These are phyloP conservation scores for Stomatorhinus ivindoensis DNA, from an alignment of 2,113 vertebrate genomes.

Conservation along the genomic window DNA sequence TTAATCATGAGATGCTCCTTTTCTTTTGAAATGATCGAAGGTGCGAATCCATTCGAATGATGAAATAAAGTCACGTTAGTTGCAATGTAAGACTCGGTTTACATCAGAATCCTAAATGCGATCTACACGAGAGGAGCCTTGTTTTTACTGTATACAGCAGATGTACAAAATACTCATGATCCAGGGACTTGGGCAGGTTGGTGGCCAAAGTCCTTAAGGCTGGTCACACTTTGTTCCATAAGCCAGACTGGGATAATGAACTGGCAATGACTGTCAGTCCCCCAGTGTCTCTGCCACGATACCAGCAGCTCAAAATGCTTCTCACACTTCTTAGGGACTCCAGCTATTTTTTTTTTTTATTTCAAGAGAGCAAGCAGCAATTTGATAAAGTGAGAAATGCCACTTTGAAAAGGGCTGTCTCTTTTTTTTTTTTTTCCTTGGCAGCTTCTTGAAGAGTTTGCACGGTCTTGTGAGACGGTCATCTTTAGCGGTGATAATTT, in stretches of 20 bases:
- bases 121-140: not conserved
- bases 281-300: no score
- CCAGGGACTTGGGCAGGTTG: not conserved
- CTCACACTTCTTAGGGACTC: not conserved
- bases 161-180: not conserved
- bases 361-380: not conserved
- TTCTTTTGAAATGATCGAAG: not conserved
- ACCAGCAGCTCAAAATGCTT: not conserved
- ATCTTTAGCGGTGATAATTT: not conserved
- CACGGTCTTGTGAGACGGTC: not conserved
- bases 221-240: not conserved
- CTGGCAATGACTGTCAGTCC: not conserved
- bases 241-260: not conserved
- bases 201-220: not conserved
- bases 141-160: not conserved
- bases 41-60: not conserved
- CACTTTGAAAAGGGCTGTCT: not conserved
- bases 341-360: not conserved
- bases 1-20: not conserved
- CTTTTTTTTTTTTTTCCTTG: not conserved
- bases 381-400: not conserved
- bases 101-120: not conserved
- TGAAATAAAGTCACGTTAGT: not conserved
- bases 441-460: not conserved
- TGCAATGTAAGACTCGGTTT: not conserved